phyloP scores from a whole-genome alignment of 2,888 invertebrate genomes.

The Drosophila macrothrix region DNA sequence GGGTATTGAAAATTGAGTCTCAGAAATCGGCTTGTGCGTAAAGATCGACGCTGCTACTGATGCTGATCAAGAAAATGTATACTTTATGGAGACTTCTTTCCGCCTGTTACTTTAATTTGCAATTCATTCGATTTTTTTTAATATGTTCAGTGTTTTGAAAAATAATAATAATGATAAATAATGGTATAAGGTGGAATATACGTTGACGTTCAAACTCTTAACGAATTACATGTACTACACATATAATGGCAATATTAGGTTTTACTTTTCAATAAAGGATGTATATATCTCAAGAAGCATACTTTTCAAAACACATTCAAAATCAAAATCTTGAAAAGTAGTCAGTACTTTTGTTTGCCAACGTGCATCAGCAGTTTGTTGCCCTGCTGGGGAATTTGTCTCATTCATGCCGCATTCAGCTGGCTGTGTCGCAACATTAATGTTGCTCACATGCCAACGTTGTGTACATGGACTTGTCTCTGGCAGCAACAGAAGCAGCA shows the following conservation, averaged over 20 bases:
- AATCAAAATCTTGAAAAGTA: neutral
- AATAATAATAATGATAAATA: neutral
- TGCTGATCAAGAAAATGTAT: neutral
- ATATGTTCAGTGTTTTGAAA: neutral
- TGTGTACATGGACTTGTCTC: conserved; percentile 70
- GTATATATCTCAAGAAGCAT: no score
- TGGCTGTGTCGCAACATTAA: conserved; percentile 53
- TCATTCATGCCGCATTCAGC: conserved; percentile 44
- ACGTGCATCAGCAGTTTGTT: conserved; percentile 6
- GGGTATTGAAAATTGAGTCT: neutral
- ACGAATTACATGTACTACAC: neutral
- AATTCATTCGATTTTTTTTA: neutral
- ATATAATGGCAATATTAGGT: neutral
- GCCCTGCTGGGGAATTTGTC: conserved; percentile 30
- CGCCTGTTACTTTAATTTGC: neutral
- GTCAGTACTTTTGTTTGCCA: neutral
- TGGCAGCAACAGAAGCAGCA: conserved; percentile 40
- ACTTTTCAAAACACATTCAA: neutral
- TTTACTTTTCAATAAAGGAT: no score
- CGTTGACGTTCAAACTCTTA: neutral
- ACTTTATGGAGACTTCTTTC: neutral
- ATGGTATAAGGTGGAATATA: neutral
- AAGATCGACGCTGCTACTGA: neutral
- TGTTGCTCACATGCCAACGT: conserved; percentile 65
- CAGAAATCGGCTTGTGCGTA: neutral